Evolutionary conservation across 2,113 vertebrate species (phyloP).

Genomic region (Rhabdornis inornatus): DNA sequence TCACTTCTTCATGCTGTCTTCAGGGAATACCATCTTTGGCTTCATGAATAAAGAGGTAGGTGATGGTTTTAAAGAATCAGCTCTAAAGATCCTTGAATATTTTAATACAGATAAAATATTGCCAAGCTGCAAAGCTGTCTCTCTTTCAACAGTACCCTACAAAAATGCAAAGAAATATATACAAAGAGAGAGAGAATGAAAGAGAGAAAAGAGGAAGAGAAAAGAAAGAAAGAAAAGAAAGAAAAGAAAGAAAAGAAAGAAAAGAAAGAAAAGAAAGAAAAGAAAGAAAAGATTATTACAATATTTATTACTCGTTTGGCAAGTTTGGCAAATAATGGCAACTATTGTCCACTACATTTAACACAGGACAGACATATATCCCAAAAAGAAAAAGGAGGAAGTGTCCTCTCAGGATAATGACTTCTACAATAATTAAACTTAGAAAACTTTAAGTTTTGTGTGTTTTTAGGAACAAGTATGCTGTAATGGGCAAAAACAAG

Average conservation of each 20-base stretch:
- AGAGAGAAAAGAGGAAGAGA: too few species aligned
- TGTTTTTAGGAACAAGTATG: neutral
- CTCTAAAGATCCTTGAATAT: neutral
- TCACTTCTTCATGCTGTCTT: neutral
- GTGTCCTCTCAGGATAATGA: neutral
- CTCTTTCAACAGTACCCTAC: neutral
- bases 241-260: neutral
- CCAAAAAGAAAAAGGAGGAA: neutral
- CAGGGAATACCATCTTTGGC: neutral
- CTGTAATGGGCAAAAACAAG: neutral
- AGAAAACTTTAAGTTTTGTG: neutral
- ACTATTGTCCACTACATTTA: neutral
- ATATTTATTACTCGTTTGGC: neutral
- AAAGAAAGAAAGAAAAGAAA: too few species aligned
- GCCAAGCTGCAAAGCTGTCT: neutral
- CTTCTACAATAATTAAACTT: neutral
- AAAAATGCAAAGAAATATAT: neutral
- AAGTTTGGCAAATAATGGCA: neutral
- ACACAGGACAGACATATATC: neutral
- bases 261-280: too few species aligned
- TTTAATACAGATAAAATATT: neutral
- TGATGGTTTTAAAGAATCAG: neutral
- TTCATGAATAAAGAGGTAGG: neutral
- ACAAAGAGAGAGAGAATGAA: accelerated
- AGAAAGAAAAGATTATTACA: neutral